Percentiles rank a stretch among this genome's conserved stretches.
Conservation (phyloP, 2,888 invertebrate genomes). For the Xestia ashworthii region DNA sequence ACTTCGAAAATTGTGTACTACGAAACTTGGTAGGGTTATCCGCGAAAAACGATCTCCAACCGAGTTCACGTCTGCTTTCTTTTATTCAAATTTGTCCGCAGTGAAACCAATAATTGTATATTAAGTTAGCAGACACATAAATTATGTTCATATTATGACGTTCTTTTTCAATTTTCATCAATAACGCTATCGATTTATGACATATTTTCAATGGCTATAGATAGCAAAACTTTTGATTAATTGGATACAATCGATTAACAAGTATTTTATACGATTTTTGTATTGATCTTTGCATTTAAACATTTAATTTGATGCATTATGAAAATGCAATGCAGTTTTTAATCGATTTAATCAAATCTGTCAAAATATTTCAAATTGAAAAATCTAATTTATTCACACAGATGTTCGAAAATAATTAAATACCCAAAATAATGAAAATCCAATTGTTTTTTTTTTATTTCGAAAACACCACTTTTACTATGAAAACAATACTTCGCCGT, state of each 20-base stretch:
- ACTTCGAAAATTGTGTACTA: slow-evolving; percentile 51
- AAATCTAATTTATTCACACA: neutral
- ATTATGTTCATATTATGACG: slow-evolving; percentile 63
- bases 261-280: slow-evolving; percentile 19
- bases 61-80: slow-evolving; percentile 75
- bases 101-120: slow-evolving; percentile 76
- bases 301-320: slow-evolving; percentile 15
- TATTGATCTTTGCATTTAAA: slow-evolving; percentile 6
- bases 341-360: slow-evolving; percentile 2
- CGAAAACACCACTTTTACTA: neutral
- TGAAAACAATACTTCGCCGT: slow-evolving; percentile 7
- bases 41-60: slow-evolving; percentile 69
- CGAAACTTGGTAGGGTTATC: slow-evolving; percentile 64
- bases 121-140: slow-evolving; percentile 73
- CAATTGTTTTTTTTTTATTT: neutral
- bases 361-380: slow-evolving; percentile 11
- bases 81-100: slow-evolving; percentile 77
- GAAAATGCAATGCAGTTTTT: slow-evolving; percentile 22
- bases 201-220: slow-evolving; percentile 27
- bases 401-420: slow-evolving; percentile 2
- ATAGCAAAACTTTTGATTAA: slow-evolving; percentile 49
- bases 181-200: slow-evolving; percentile 52
- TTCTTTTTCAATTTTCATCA: slow-evolving; percentile 53
- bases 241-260: slow-evolving; percentile 17
- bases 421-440: neutral